Conservation (phyloP, 1,140 invertebrate genomes). For the Berghia stephanieae region DNA sequence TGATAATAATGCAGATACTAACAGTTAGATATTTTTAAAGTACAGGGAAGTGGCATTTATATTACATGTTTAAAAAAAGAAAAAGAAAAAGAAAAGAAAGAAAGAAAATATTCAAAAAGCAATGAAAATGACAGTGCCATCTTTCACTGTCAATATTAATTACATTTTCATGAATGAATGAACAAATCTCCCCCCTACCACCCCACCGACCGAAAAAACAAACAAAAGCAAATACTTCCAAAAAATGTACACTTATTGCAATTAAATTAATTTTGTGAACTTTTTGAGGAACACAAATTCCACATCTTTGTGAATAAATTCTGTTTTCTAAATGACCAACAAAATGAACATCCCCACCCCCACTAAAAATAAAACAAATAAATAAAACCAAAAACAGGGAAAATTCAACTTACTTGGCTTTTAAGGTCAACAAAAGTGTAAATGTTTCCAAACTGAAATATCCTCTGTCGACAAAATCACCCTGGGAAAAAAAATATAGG, state of each 20-base stretch:
- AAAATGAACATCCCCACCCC: not conserved
- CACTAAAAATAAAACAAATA: not conserved
- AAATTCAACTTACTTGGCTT: slow-evolving; percentile 74
- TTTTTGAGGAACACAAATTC: too few relatives aligned
- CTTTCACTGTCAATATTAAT: too few relatives aligned
- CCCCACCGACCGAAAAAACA: too few relatives aligned
- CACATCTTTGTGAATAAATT: too few relatives aligned
- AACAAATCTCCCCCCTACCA: too few relatives aligned
- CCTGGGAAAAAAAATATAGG: slow-evolving; percentile 65
- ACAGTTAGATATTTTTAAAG: too few relatives aligned
- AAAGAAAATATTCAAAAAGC: too few relatives aligned
- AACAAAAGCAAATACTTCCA: not conserved
- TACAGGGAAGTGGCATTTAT: slow-evolving; percentile 5
- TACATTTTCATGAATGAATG: too few relatives aligned
- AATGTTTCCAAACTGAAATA: slow-evolving; percentile 99
- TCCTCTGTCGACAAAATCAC: slow-evolving; percentile 97
- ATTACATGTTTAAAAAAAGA: too few relatives aligned
- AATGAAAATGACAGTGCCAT: too few relatives aligned
- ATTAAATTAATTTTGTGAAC: slow-evolving; percentile 1
- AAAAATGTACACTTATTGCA: not conserved
- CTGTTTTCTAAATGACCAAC: not conserved
- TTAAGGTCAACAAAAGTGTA: slow-evolving; percentile 83
- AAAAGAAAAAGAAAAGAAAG: too few relatives aligned
- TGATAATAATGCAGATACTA: too few relatives aligned
- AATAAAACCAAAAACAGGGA: not conserved